These are phyloP conservation scores for Ylistrum balloti DNA, from an alignment of 1,140 invertebrate species.

Conservation along the genomic window DNA sequence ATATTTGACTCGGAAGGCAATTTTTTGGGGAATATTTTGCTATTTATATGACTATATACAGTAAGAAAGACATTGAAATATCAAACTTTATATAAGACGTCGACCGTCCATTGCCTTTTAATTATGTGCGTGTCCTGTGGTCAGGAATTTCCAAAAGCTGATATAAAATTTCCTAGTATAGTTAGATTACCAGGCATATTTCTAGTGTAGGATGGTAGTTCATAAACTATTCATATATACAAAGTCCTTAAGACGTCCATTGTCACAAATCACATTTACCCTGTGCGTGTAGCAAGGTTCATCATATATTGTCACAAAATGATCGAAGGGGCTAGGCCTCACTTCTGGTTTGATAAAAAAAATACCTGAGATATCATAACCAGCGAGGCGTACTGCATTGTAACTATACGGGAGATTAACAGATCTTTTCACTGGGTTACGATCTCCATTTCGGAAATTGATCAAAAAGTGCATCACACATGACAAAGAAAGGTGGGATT, in stretches of 20 bases:
- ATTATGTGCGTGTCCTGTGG: not conserved
- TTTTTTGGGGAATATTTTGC: not conserved
- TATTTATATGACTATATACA: not conserved
- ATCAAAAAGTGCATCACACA: constrained; percentile 17
- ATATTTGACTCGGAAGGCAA: not conserved
- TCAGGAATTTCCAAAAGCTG: not conserved
- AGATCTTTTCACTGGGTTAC: not conserved
- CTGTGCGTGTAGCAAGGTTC: not conserved
- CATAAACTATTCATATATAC: not conserved
- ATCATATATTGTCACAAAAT: constrained; percentile 30
- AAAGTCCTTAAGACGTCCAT: not conserved
- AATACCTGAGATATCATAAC: not conserved
- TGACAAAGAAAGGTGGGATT: not conserved
- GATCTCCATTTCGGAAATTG: not conserved
- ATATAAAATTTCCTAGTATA: not conserved
- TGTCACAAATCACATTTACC: not conserved
- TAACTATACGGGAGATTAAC: not conserved
- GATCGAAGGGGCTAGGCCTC: constrained; percentile 4
- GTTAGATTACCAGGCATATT: not conserved
- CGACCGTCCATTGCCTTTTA: not conserved
- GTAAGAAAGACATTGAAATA: not conserved
- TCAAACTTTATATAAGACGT: not conserved
- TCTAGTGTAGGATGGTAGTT: not conserved
- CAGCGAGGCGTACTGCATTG: not conserved
- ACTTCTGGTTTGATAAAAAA: not conserved